Evolutionary conservation across 2,113 vertebrate species (phyloP), one percentile per base, ranked within the genome.

Genomic region (Dascyllus trimaculatus): DNA sequence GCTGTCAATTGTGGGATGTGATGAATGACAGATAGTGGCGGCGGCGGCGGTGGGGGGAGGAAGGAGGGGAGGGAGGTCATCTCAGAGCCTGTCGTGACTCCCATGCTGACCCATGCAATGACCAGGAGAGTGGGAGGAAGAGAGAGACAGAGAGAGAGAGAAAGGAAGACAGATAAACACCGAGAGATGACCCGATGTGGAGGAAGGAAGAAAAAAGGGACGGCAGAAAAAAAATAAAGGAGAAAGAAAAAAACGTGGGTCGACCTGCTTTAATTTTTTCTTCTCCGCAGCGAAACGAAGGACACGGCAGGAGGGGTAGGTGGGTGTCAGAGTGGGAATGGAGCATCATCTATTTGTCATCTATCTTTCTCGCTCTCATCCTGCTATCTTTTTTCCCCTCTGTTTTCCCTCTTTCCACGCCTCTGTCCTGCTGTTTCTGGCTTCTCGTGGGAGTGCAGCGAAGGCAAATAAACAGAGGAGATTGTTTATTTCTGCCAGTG

Each of bases 271-370:
- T 81, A 73, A 85, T 85, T 85, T 87, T 77, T 80, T 35, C 32
- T 35, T 89, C 81, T 88, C 89, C 1, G 84, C 77, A 69, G 75
- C 75, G 68, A 93, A 82, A 84, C 78, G 77, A 87, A 91, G 93
- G 92, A 91, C 89, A 88, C 88, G 78, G 91, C 93, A 89, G 86
- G 88, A 91, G 75, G 86, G 85, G 85, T 71, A 83, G 90, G 93
- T 93, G 93, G 94, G 93, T 91, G 94, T 93, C 86, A 83, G 81
- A 89, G 88, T 86, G 86, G 93, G 92, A 93, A 80, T 81, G 81
- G 78, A 93, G 90, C 89, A 92, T 94, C 93, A 95, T 95, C 93
- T 90, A 92, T 93, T 94, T 94, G 92, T 95, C 93, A 92, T 94
- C 88, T 87, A 82, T 91, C 87, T 88, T 75, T 91, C 84, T 88